Base-by-base conservation (phyloP, 2,888 invertebrate species). In the Cyrtodaria siliqua region DNA sequence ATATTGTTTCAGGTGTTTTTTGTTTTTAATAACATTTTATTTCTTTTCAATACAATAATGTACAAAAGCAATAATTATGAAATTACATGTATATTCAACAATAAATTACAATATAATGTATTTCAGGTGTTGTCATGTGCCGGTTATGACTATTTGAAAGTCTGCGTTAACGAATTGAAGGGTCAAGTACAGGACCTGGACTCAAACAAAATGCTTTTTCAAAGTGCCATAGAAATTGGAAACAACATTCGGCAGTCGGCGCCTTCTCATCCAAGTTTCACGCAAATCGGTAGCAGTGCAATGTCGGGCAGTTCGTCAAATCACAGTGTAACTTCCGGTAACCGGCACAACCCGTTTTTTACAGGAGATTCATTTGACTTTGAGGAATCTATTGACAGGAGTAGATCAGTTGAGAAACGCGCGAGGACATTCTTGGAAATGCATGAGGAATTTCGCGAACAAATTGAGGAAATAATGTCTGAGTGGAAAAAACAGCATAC, bases 71-170 rank as follows among this genome's bases (percentile, higher is more conserved):
- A n/a, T n/a, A n/a, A n/a, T n/a, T n/a, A n/a, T n/a, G n/a, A n/a
- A n/a, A n/a, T n/a, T n/a, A n/a, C n/a, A n/a, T n/a, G n/a, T n/a
- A n/a, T n/a, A n/a, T n/a, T n/a, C n/a, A n/a, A n/a, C n/a, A n/a
- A n/a, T n/a, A n/a, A n/a, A n/a, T n/a, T n/a, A n/a, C n/a, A n/a
- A n/a, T n/a, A n/a, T n/a, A n/a, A n/a, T n/a, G n/a, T 69, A 2
- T 77, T 67, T 16, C 59, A 79, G 82, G 96, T 97, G 0, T 93
- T 99, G 18, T 97, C 98, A 0, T 97, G 97, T 92, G 98, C 98
- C 0, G 97, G 97, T 87, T 98, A 98, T 90, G 98, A 98, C 92
- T 99, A 98, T 90, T 97, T 98, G 95, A 98, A 97, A 91, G 94
- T 98, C 0, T 97, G 98, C 96, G 97, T 98, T 0, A 96, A 96